Evolutionary conservation across 2,797 vertebrate species (phyloP).

Genomic region (Tragelaphus oryx): DNA sequence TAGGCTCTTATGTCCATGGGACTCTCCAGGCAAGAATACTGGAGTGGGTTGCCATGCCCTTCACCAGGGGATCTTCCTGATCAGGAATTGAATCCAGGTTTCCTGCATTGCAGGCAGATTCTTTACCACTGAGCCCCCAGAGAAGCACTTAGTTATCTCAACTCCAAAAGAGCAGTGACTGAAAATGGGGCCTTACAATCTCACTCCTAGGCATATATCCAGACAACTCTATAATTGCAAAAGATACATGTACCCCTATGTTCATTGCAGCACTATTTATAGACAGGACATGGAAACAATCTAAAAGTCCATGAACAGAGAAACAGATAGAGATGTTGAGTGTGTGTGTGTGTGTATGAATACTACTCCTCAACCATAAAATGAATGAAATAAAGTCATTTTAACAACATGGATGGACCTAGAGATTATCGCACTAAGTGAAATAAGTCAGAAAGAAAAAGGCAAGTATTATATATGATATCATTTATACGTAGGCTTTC

Average conservation of each 20-base stretch:
- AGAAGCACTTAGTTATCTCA: background rate
- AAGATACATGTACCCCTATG: background rate
- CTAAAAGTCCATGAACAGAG: background rate
- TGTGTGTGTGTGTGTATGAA: too few relatives aligned
- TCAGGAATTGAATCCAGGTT: background rate
- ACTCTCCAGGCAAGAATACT: background rate
- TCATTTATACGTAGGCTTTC: background rate
- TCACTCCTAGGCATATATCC: background rate
- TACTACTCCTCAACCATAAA: background rate
- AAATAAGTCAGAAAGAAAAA: background rate
- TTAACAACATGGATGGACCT: background rate
- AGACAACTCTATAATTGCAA: background rate
- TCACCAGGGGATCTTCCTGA: background rate
- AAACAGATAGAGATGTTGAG: background rate
- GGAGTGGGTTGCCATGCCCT: background rate
- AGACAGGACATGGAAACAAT: background rate
- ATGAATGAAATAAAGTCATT: background rate
- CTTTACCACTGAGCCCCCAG: background rate
- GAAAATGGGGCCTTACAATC: background rate
- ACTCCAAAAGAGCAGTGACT: background rate
- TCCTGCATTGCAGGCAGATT: background rate
- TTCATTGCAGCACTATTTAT: background rate
- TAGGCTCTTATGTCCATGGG: background rate
- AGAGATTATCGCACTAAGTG: background rate
- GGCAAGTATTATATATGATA: background rate